A percentile compares a stretch with the other conserved stretches of the same genome.
Conservation (phyloP, 1,140 invertebrate species). For the Nasonia longicornis region DNA sequence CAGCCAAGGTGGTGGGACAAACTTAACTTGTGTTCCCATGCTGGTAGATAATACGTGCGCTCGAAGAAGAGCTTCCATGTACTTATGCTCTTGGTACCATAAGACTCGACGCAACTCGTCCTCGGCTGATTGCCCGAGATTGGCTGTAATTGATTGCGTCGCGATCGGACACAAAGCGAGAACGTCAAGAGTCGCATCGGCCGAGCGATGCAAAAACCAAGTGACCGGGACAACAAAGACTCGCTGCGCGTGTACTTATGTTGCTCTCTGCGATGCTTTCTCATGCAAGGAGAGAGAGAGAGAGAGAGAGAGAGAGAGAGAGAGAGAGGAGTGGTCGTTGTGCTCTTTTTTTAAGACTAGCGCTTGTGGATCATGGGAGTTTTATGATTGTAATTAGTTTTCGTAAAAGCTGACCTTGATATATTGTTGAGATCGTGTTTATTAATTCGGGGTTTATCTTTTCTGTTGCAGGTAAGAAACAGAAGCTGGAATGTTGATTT, state of each 20-base stretch:
- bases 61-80: too few species aligned
- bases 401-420: not conserved
- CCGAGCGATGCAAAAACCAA: not conserved
- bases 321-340: not conserved
- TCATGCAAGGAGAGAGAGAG: not conserved
- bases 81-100: not conserved
- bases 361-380: too few species aligned
- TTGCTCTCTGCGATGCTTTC: not conserved
- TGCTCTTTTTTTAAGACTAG: not conserved
- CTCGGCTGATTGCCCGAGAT: slow-evolving; percentile 39
- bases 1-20: not conserved
- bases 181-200: not conserved
- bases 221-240: not conserved
- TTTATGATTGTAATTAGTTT: not conserved
- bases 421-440: not conserved
- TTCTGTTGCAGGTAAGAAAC: slow-evolving; percentile 21
- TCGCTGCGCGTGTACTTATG: not conserved
- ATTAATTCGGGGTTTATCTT: not conserved
- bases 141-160: slow-evolving; percentile 46
- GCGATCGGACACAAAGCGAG: slow-evolving; percentile 28
- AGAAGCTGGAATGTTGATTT: not conserved
- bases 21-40: not conserved
- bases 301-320: not conserved
- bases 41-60: not conserved
- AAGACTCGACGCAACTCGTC: slow-evolving; percentile 9